Evolutionary conservation across 2,113 vertebrate genomes (phyloP).

Genomic region (Dasyornis broadbenti): DNA sequence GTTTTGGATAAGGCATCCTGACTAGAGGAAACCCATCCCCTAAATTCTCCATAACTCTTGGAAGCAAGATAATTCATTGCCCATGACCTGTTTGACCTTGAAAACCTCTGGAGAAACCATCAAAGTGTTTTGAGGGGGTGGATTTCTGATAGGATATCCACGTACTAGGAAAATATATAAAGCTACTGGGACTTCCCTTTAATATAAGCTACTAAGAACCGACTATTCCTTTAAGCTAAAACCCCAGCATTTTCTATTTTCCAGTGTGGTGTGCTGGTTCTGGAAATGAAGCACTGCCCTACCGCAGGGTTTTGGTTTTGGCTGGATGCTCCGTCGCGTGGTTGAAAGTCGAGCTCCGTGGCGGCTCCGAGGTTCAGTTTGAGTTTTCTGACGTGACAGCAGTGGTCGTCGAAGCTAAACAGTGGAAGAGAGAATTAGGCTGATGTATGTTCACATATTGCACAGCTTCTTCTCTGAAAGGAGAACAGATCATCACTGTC

Average conservation of each 20-base stretch:
- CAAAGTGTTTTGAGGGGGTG: neutral
- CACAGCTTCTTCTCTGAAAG: neutral
- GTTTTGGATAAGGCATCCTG: neutral
- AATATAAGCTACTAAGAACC: neutral
- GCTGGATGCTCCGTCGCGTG: conserved; percentile 93
- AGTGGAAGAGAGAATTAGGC: neutral
- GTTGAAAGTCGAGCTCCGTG: conserved; percentile 90
- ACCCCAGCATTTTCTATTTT: fast-evolving
- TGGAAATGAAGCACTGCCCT: conserved; percentile 28
- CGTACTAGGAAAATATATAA: neutral
- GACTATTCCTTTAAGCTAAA: neutral
- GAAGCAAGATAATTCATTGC: neutral
- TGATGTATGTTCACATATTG: neutral
- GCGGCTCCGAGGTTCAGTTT: conserved; percentile 82
- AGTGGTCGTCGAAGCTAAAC: conserved; percentile 89
- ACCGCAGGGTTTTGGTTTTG: conserved; percentile 88
- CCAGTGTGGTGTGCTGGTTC: neutral
- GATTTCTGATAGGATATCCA: neutral
- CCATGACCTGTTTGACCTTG: neutral
- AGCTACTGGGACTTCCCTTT: neutral
- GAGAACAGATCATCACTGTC: neutral
- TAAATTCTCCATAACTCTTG: neutral
- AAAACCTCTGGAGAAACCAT: neutral
- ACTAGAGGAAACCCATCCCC: neutral
- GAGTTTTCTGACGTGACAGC: conserved; percentile 90